Base-by-base conservation (phyloP, 92 coral and sea anemone species). In the Zoanthus sansibaricus region DNA sequence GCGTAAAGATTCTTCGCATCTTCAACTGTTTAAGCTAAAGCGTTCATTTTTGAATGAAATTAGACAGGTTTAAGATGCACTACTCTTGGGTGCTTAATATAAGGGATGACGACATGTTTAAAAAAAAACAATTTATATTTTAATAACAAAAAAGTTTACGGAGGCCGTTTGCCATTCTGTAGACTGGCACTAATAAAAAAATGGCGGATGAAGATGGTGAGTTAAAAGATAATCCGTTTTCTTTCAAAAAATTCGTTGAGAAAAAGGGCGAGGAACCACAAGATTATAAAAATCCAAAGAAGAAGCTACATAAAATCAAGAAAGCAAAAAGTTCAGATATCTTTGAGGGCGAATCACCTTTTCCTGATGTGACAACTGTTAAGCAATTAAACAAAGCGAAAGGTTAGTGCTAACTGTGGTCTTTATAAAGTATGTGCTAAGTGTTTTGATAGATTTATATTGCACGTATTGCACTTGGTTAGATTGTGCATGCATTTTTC, bases 121-220 rank as follows among this genome's bases (percentile, higher is more conserved):
- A 25, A 25, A 25, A 25, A 25, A 25, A 25, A 25, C 25, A 25
- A n/a, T n/a, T n/a, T 47, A 47, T 47, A 47, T 47, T 3, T 7
- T 47, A 48, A 48, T 5, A 48, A 49, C 6, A 1, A 3, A 49
- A 49, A 49, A 1, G 12, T 49, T 17, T 62, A 8, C 69, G 69
- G 30, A 16, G 69, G 69, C 69, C 69, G 69, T 5, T 62, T 18
- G 69, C 30, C 25, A 17, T 6, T 32, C 13, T 15, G 83, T 12
- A 30, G 71, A 78, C 83, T 59, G 71, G 83, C 46, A 59, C 83
- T 62, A 47, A 54, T 4, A 58, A 78, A 2, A 80, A 31, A 64
- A 80, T 80, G 85, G 85, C 85, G 31, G 85, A 80, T 44, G 85
- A 68, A 25, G 73, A 80, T 21, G 85, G 44, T 45, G 75, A 47